Base-by-base conservation (phyloP, 2,797 vertebrate species). In the Gallinago stenura region DNA sequence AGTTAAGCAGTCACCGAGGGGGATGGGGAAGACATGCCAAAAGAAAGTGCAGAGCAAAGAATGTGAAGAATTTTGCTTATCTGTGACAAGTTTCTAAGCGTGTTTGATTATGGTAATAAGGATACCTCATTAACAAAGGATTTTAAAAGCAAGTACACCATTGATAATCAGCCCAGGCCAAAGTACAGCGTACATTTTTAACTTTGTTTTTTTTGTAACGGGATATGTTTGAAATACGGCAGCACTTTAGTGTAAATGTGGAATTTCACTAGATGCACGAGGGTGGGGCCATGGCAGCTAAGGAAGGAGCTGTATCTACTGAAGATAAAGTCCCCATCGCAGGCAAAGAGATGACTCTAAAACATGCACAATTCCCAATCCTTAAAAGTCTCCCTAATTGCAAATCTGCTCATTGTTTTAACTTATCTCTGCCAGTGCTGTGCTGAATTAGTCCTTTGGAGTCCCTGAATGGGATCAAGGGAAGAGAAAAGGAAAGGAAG, bases 51-150 rank as follows among this genome's bases (percentile, higher is more conserved):
- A 91, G 91, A 89, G 70, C 84, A 72, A 96, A 92, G 92, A 97
- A 96, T 93, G 92, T 85, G n/a, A 92, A 96, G 95, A 96, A 95
- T 97, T 96, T 85, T 95, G 64, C 92, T 97, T 96, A 97, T 96
- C 96, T 97, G 72, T 93, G 81, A 89, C 93, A 95, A 95, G 78
- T 93, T 97, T 92, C 91, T 88, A 46, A 96, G 93, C 11, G 18
- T 95, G 90, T 95, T 96, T 96, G 95, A 83, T 90, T 96, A 97
- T 95, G 95, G 93, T 93, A 96, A 95, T 92, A 94, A 91, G 94
- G 83, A 93, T 87, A 89, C 76, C 87, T 95, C 66, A 81, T 81
- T 87, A 94, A 95, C 85, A 91, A 96, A 95, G 93, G 94, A 82
- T 95, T 93, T 95, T 92, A 86, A 94, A 95, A 92, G 86, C 81